A percentile compares a stretch with the other conserved stretches of the same genome.
phyloP scores from a whole-genome alignment of 2,888 invertebrate species.

The Agrochola lota region DNA sequence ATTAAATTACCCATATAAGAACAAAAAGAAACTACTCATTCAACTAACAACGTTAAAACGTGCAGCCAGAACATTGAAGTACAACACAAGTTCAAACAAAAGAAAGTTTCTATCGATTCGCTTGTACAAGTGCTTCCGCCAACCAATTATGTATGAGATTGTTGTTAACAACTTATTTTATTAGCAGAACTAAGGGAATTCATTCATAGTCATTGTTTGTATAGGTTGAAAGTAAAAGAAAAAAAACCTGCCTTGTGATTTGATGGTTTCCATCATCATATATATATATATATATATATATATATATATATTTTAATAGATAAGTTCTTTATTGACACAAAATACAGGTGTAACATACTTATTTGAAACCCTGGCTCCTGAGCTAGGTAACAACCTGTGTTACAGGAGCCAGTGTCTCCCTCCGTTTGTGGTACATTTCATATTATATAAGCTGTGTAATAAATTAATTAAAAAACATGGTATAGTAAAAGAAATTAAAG shows the following conservation, averaged over 20 bases:
- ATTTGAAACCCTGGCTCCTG: too few species aligned
- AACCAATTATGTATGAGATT: conserved; percentile 67
- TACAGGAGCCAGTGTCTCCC: too few species aligned
- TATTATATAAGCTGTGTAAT: too few species aligned
- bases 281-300: too few species aligned
- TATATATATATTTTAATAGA: too few species aligned
- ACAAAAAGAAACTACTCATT: conserved; percentile 25
- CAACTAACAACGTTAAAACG: conserved; percentile 37
- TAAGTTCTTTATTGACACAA: too few species aligned
- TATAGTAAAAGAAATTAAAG: too few species aligned
- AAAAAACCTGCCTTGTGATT: neutral
- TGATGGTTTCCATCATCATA: neutral
- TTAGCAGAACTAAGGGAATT: conserved; percentile 39
- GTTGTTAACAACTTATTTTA: conserved; percentile 65
- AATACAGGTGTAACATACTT: too few species aligned
- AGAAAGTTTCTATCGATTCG: conserved; percentile 60
- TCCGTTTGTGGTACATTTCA: too few species aligned
- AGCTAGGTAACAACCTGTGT: too few species aligned
- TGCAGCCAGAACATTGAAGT: conserved; percentile 43
- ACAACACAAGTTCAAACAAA: conserved; percentile 61
- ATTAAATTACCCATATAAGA: conserved; percentile 16
- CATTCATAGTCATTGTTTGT: conserved; percentile 32
- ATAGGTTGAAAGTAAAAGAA: conserved; percentile 1
- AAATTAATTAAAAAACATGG: too few species aligned
- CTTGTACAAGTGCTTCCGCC: conserved; percentile 59